Base-by-base conservation (phyloP, 2,888 invertebrate genomes). In the Platycnemis pennipes region DNA sequence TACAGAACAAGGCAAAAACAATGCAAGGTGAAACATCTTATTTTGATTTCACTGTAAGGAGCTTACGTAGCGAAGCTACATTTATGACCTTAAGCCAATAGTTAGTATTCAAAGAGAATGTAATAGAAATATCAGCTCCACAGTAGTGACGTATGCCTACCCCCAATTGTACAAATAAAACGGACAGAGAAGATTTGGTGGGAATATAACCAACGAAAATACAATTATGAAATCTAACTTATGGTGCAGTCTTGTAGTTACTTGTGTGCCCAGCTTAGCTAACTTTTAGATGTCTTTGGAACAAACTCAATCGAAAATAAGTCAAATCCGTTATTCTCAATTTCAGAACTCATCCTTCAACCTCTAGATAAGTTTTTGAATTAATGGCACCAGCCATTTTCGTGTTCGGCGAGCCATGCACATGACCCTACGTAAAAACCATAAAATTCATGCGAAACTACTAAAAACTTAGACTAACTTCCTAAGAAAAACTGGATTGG, bases 391-490 rank as follows among this genome's bases (percentile, higher is more conserved):
- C 37, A 77, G 16, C 77, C 77, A 37, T 37, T 77, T 77, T 37
- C 77, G 77, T 37, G 77, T 77, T 77, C 37, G 77, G 77, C 37
- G 37, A 77, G 77, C 37, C 77, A 13, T 37, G 77, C 77, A 77
- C 4, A 77, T 77, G 31, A 37, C 77, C 37, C 77, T 4, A 13
- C 31, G 31, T 11, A 77, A 77, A 37, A 77, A 77, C 37, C 77
- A 77, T 77, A 77, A 77, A 77, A 77, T 77, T 77, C 77, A 77
- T 77, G 37, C 77, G 77, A 77, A 77, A 77, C 77, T n/a, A 77
- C 37, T n/a, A 77, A 77, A 77, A 77, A 77, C 77, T 77, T 37
- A 77, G 37, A 77, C 77, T 37, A 63, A 63, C 63, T 63, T 63
- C 37, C 13, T 13, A 31, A 37, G 37, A 77, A 77, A 77, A 37